Percentiles rank a stretch among this genome's conserved stretches.
Conservation (phyloP, 2,888 invertebrate species). For the Dilophus febrilis region DNA sequence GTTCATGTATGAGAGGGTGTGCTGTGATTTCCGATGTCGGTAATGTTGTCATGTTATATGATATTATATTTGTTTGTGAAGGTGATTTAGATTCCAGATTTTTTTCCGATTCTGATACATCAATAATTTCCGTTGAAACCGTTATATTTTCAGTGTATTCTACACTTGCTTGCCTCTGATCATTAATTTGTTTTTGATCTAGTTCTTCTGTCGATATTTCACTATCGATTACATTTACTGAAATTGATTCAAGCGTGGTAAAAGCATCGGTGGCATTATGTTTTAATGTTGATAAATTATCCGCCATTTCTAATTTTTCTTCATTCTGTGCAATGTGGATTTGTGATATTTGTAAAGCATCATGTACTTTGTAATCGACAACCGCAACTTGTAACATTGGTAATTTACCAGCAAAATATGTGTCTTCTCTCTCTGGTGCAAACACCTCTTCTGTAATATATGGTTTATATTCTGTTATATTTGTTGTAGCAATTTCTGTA, state of each 20-base stretch:
- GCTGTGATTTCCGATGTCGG: slow-evolving; percentile 39
- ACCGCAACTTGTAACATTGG: slow-evolving; percentile 44
- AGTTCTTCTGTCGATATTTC: slow-evolving; percentile 47
- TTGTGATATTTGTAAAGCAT: slow-evolving; percentile 39
- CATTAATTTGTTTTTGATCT: slow-evolving; percentile 29
- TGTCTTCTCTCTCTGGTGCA: slow-evolving; percentile 51
- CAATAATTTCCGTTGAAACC: slow-evolving; percentile 38
- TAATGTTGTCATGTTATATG: slow-evolving; percentile 34
- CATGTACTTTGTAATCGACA: slow-evolving; percentile 39
- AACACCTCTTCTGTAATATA: slow-evolving; percentile 44
- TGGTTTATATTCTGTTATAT: slow-evolving; percentile 47
- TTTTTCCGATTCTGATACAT: slow-evolving; percentile 41
- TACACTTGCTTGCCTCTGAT: slow-evolving; percentile 39
- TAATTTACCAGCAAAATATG: slow-evolving; percentile 37
- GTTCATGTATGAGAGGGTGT: slow-evolving; percentile 46
- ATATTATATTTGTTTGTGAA: slow-evolving; percentile 30
- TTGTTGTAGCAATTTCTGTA: slow-evolving; percentile 53
- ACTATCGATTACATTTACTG: slow-evolving; percentile 41
- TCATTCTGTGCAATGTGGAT: slow-evolving; percentile 48
- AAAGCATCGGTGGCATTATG: slow-evolving; percentile 25
- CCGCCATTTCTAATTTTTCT: slow-evolving; percentile 13
- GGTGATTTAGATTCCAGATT: slow-evolving; percentile 31
- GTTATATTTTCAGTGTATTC: slow-evolving; percentile 44
- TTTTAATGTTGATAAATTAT: not conserved
- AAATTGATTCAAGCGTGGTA: slow-evolving; percentile 37